phyloP scores from a whole-genome alignment of 2,888 invertebrate genomes.

The Cacoxenus indagator region DNA sequence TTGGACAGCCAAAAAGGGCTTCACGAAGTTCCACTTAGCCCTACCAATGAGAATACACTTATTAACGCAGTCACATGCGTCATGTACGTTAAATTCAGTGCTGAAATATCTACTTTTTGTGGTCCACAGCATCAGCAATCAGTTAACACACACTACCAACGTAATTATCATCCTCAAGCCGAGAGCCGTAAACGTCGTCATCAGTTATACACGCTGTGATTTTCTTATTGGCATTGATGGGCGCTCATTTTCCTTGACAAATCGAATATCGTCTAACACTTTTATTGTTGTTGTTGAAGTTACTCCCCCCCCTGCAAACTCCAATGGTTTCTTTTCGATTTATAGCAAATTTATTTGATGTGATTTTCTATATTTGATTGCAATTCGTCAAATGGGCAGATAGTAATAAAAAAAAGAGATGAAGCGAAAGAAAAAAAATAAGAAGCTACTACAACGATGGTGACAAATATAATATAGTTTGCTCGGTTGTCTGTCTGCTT shows the following conservation, averaged over 20 bases:
- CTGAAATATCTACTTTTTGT: not conserved
- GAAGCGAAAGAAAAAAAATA: not conserved
- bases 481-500: too few relatives aligned
- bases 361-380: conserved; percentile 21
- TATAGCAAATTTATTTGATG: conserved; percentile 21
- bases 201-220: not conserved
- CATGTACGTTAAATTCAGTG: not conserved
- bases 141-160: not conserved
- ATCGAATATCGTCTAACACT: conserved; percentile 16
- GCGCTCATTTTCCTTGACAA: conserved; percentile 13
- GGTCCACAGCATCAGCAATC: not conserved
- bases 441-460: not conserved
- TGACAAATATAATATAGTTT: too few relatives aligned
- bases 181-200: not conserved
- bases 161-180: not conserved
- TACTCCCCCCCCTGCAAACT: not conserved
- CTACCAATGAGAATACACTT: not conserved
- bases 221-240: conserved; percentile 13
- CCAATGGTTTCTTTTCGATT: conserved; percentile 2
- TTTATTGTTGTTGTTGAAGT: not conserved
- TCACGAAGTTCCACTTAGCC: not conserved
- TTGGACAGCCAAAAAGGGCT: conserved; percentile 5
- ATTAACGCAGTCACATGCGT: not conserved
- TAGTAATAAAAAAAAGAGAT: not conserved
- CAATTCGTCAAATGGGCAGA: conserved; percentile 16